Evolutionary conservation across 2,888 invertebrate genomes (phyloP), one percentile per base, ranked within the genome.

Genomic region (Drosophila conformis): DNA sequence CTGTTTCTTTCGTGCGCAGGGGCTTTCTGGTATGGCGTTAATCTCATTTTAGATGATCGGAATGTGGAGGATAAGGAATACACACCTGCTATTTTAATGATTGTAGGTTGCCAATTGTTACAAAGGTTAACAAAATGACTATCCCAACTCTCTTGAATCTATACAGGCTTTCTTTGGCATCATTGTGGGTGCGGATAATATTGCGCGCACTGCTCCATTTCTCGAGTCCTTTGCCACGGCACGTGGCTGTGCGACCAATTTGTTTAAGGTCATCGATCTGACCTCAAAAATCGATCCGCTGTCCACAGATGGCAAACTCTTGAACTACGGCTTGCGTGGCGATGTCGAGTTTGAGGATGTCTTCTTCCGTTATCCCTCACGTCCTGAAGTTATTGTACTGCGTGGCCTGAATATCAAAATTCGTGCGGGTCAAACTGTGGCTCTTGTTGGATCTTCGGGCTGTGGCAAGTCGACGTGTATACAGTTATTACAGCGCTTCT

Each of bases 381-480:
- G 98, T 35, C 94, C 95, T 2, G 96, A 97, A 87, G 95, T 97
- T 6, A 92, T 92, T 93, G 95, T 97, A 7, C 94, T 97, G 38
- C 95, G 95, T 82, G 96, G 95, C 0, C 82, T 97, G 8, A 95
- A 94, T 82, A 92, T 96, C 33, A 95, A 94, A 77, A 94, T 96
- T 56, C 94, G 94, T 64, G 92, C 94, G n/a, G 96, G 96, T 6
- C 95, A 96, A 89, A 96, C 95, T 0, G 94, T 97, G 5, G 97
- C 96, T 0, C 91, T 97, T 3, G 96, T 96, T 6, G 96, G 96
- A 0, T 94, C 95, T 0, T 96, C 96, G 60, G 97, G 97, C 0
- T 97, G 97, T 91, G 97, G 97, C 49, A 97, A 97, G 92, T 97
- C 97, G 0, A 97, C 97, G 0, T 95, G 96, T 10, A 94, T 97